Percentiles rank a stretch among this genome's conserved stretches.
These are phyloP conservation scores for Pipra filicauda DNA, from an alignment of 2,113 vertebrate genomes.

Conservation along the genomic window DNA sequence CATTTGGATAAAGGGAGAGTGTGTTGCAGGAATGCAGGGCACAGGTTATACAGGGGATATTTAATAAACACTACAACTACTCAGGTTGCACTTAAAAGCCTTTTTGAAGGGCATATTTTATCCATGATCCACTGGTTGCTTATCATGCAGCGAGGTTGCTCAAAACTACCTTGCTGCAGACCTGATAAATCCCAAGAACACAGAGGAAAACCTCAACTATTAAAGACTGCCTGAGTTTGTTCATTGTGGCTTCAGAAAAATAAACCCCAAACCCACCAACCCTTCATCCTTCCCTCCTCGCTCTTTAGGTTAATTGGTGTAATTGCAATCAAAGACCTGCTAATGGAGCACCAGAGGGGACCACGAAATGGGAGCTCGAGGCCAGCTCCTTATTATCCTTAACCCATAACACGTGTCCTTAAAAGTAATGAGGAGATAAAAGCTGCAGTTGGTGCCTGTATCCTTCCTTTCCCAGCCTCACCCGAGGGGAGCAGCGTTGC, in stretches of 20 bases:
- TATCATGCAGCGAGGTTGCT: background rate
- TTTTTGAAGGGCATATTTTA: background rate
- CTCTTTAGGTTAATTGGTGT: background rate
- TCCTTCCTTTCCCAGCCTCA: fast-evolving
- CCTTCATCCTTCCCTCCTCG: background rate
- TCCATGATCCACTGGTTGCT: fast-evolving
- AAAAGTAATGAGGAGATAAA: background rate
- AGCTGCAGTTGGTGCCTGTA: fast-evolving
- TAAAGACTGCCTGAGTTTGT: background rate
- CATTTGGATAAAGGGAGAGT: background rate
- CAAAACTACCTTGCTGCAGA: background rate
- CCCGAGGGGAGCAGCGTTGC: fast-evolving
- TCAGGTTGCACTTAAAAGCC: background rate
- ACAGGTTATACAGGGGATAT: background rate
- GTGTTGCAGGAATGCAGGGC: background rate
- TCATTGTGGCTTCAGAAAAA: background rate
- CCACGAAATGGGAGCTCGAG: fast-evolving
- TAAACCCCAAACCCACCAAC: background rate
- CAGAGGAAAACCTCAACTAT: background rate
- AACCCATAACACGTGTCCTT: background rate
- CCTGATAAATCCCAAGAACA: background rate
- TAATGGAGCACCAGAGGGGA: background rate
- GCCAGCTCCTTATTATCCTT: background rate
- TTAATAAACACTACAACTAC: background rate
- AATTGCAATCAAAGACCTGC: background rate